Evolutionary conservation across 2,888 invertebrate genomes (phyloP).

Genomic region (Desoria tigrina): DNA sequence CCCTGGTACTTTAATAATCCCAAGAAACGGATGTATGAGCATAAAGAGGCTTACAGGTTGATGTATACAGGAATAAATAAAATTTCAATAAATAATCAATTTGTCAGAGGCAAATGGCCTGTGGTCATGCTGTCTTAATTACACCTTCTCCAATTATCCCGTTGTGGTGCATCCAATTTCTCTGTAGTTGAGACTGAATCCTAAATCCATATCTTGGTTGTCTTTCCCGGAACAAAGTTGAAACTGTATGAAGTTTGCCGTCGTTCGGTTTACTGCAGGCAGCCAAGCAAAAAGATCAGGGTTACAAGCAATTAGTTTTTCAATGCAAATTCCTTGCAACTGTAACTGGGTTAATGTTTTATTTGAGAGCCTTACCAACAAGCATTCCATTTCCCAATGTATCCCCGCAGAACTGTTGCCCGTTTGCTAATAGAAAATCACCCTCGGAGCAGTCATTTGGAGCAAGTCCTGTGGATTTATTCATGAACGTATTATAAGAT

Average conservation of each 20-base stretch:
- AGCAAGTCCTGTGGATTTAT: conserved; percentile 38
- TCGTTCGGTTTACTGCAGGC: conserved; percentile 24
- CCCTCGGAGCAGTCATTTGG: conserved; percentile 44
- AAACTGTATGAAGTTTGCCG: conserved; percentile 22
- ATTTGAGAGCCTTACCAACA: conserved; percentile 20
- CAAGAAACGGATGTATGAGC: no score
- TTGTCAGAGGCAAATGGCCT: background rate
- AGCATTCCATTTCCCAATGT: conserved; percentile 44
- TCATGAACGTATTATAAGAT: background rate
- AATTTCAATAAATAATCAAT: conserved; percentile 1
- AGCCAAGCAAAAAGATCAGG: conserved; percentile 6
- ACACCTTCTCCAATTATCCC: background rate
- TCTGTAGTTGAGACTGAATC: conserved; percentile 71
- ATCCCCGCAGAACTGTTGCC: conserved; percentile 46
- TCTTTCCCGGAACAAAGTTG: conserved; percentile 32
- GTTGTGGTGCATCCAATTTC: conserved; percentile 64
- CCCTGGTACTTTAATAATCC: no score
- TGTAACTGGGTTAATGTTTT: no score
- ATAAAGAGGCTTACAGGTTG: no score
- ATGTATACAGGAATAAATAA: conserved; percentile 4
- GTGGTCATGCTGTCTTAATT: background rate
- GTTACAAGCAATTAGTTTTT: background rate
- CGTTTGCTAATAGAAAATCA: conserved; percentile 36
- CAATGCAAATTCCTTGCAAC: no score
- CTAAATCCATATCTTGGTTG: conserved; percentile 56